Conservation (phyloP, 1,140 invertebrate species). For the Drosophila sechellia region DNA sequence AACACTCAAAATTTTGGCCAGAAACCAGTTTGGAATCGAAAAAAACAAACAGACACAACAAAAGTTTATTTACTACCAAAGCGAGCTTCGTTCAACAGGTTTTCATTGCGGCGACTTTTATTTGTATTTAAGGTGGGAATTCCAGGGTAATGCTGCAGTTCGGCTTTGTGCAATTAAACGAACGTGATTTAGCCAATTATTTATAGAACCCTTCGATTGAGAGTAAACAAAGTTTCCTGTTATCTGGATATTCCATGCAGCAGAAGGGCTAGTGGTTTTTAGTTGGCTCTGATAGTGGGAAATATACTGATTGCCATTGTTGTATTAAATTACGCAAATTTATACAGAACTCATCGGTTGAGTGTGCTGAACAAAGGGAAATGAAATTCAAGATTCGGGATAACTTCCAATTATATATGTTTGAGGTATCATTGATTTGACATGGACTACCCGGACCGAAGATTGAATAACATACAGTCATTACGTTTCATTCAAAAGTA, state of each 20-base stretch:
- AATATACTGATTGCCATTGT: background rate
- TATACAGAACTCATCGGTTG: background rate
- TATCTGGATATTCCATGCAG: background rate
- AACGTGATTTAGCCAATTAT: slow-evolving; percentile 44
- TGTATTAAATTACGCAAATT: background rate
- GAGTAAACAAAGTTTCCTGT: background rate
- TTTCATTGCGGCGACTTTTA: slow-evolving; percentile 53
- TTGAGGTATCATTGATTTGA: background rate
- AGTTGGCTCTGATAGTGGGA: background rate
- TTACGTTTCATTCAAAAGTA: too few species aligned
- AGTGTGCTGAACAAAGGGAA: background rate
- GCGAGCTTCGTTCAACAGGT: slow-evolving; percentile 69
- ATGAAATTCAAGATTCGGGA: background rate
- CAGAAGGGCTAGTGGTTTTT: background rate
- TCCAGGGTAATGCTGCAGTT: slow-evolving; percentile 37
- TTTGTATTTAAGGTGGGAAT: slow-evolving; percentile 48
- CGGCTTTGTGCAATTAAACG: slow-evolving; percentile 50
- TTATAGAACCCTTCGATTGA: slow-evolving; percentile 30
- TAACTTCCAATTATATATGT: too few species aligned
- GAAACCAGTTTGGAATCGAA: slow-evolving; percentile 60
- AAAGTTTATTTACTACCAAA: slow-evolving; percentile 51
- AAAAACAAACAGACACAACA: slow-evolving; percentile 33
- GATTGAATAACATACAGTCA: too few species aligned
- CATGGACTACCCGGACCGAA: too few species aligned
- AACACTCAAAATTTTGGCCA: slow-evolving; percentile 42